Conservation (phyloP, 2,888 invertebrate genomes). For the Athetis lepigone region DNA sequence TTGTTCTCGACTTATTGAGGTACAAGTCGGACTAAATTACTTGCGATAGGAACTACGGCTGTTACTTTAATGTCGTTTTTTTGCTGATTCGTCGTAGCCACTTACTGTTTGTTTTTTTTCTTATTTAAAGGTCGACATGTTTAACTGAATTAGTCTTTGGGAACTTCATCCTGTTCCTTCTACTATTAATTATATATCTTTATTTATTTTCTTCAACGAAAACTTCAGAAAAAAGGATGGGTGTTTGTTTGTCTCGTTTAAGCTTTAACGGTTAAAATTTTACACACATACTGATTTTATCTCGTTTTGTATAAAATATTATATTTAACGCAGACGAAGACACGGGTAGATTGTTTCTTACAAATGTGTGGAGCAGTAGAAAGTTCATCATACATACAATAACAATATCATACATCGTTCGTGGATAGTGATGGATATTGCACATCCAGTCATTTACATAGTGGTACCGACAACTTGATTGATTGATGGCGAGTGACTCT, state of each 20-base stretch:
- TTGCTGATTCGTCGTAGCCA: conserved; percentile 7
- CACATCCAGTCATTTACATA: conserved; percentile 71
- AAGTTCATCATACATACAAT: conserved; percentile 20
- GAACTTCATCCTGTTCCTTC: no score
- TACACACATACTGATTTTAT: no score
- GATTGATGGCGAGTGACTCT: conserved; percentile 73
- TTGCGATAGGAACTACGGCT: conserved; percentile 40
- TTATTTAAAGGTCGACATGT: not conserved
- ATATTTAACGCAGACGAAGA: no score
- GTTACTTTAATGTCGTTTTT: conserved; percentile 26
- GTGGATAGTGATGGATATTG: conserved; percentile 63
- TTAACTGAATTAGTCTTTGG: no score
- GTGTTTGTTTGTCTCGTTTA: no score
- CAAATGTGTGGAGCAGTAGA: conserved; percentile 3
- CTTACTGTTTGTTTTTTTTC: conserved; percentile 3
- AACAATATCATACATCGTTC: conserved; percentile 28
- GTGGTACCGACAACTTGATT: conserved; percentile 72
- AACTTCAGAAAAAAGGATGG: no score
- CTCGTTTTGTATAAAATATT: no score
- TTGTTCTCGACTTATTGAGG: conserved; percentile 52
- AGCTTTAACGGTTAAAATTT: no score
- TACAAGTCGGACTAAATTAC: conserved; percentile 38
- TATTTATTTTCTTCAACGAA: no score
- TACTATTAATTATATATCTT: no score
- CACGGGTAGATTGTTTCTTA: not conserved